phyloP scores from a whole-genome alignment of 2,888 invertebrate genomes.

The Scaptomyza cyrtandrae region DNA sequence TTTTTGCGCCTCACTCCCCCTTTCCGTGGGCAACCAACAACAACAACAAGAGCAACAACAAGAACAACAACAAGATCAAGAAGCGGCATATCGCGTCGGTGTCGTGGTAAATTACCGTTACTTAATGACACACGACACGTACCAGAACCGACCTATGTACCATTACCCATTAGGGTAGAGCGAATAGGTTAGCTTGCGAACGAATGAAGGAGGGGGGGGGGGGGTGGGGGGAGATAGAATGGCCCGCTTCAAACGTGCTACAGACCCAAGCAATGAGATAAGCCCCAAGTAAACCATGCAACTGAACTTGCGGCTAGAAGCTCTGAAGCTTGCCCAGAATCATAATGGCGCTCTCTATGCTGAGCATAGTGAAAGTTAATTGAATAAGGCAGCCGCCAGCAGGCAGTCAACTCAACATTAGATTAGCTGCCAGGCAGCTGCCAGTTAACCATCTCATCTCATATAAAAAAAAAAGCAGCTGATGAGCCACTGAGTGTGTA shows the following conservation, averaged over 20 bases:
- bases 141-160: conserved; percentile 26
- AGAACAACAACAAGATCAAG: conserved; percentile 6
- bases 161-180: neutral
- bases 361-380: conserved; percentile 58
- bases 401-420: conserved; percentile 18
- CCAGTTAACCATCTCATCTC: conserved; percentile 4
- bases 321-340: conserved; percentile 36
- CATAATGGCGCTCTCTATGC: conserved; percentile 31
- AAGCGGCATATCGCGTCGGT: conserved; percentile 49
- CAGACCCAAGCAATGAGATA: conserved; percentile 43
- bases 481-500: conserved; percentile 6
- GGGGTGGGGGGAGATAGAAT: neutral
- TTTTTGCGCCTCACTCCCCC: too few relatives aligned
- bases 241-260: conserved; percentile 56
- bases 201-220: too few relatives aligned
- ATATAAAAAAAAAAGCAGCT: neutral
- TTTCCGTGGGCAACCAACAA: too few relatives aligned
- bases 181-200: neutral
- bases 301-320: conserved; percentile 26
- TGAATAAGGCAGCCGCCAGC: conserved; percentile 47
- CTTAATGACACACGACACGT: conserved; percentile 70
- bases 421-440: conserved; percentile 2
- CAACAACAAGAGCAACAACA: conserved; percentile 8
- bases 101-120: conserved; percentile 67
- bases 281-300: conserved; percentile 18